These are phyloP conservation scores for Sisyra nigra DNA, from an alignment of 2,888 invertebrate species.

Conservation along the genomic window DNA sequence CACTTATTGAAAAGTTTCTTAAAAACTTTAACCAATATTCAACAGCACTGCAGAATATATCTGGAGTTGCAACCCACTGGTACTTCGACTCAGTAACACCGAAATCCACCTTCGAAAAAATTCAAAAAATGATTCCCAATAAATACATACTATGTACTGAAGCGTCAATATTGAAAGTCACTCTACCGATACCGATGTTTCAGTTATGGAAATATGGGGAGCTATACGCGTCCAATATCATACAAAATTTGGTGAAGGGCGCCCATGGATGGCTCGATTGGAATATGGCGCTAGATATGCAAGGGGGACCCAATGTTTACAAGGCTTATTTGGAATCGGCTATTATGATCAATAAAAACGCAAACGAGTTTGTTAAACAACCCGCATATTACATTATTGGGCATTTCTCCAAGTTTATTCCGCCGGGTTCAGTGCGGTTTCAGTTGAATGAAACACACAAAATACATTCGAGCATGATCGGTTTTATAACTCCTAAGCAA, in stretches of 20 bases:
- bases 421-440: not conserved
- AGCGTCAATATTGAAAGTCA: not conserved
- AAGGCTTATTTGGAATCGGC: not conserved
- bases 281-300: not conserved
- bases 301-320: not conserved
- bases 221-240: not conserved
- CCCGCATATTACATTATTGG: not conserved
- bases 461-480: no score
- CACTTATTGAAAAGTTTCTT: not conserved
- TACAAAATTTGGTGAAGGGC: not conserved
- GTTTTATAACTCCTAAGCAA: no score
- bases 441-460: no score
- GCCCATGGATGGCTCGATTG: not conserved
- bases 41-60: no score
- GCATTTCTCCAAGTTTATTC: not conserved
- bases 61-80: not conserved
- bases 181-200: not conserved
- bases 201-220: not conserved
- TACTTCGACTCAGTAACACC: not conserved
- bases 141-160: not conserved
- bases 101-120: not conserved
- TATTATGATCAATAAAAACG: not conserved
- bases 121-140: not conserved
- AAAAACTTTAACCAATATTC: no score
- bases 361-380: not conserved